phyloP scores from a whole-genome alignment of 2,888 invertebrate genomes.

The Plagiodera versicolora region DNA sequence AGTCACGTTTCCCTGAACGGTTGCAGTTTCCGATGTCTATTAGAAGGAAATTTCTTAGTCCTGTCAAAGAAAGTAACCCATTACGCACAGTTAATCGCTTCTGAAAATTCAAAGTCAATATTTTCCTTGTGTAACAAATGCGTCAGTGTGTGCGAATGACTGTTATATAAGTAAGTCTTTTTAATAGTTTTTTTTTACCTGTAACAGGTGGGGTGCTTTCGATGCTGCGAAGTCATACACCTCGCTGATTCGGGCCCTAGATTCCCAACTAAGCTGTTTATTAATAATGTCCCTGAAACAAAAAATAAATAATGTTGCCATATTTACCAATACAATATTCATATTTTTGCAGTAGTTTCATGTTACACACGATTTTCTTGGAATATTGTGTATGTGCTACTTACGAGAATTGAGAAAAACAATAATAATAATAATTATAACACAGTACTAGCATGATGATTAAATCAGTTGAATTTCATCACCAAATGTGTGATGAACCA shows the following conservation, averaged over 20 bases:
- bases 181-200: conserved; percentile 64
- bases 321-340: no score
- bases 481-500: no score
- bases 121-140: neutral
- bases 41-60: conserved; percentile 95
- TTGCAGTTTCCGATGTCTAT: conserved; percentile 96
- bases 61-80: conserved; percentile 57
- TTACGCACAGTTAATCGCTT: neutral
- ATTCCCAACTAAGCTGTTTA: conserved; percentile 82
- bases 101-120: neutral
- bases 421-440: no score
- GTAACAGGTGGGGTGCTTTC: conserved; percentile 75
- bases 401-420: no score
- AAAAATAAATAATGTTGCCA: no score
- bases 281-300: conserved; percentile 89
- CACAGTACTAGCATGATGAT: no score
- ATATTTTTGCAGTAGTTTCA: no score
- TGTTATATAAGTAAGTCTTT: no score
- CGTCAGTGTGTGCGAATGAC: no score
- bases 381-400: no score
- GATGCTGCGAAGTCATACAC: conserved; percentile 91
- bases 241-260: conserved; percentile 73
- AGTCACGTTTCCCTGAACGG: conserved; percentile 98
- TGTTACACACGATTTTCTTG: no score
- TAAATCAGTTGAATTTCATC: no score